Evolutionary conservation across 2,113 vertebrate species (phyloP).

Genomic region (Anolis sagrei): DNA sequence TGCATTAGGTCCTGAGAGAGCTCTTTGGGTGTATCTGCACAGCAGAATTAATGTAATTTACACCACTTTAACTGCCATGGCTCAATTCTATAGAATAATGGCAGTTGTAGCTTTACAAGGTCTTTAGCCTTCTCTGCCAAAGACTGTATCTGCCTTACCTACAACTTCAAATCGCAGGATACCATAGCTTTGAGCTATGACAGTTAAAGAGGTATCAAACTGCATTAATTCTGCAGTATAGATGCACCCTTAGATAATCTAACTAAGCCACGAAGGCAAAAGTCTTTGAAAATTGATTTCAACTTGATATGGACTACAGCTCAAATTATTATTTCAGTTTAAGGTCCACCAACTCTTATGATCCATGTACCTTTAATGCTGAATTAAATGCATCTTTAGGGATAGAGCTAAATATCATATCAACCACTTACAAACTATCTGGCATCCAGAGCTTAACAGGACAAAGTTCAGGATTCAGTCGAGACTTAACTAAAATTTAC

Average conservation of each 20-base stretch:
- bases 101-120: no score
- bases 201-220: no score
- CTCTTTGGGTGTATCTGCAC: no score
- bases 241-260: no score
- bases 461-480: slow-evolving; percentile 68
- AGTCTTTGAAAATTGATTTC: slow-evolving; percentile 1
- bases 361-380: slow-evolving; percentile 51
- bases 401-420: slow-evolving; percentile 46
- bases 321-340: slow-evolving; percentile 49
- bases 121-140: no score
- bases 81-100: no score
- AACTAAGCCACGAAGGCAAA: background rate
- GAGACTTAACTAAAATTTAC: slow-evolving; percentile 71
- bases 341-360: slow-evolving; percentile 62
- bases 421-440: slow-evolving; percentile 53
- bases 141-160: no score
- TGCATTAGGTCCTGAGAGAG: background rate
- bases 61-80: no score
- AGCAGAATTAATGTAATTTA: no score
- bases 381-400: slow-evolving; percentile 59
- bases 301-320: background rate
- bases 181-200: no score
- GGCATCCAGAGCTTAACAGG: slow-evolving; percentile 60
- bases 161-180: no score
- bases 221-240: no score